Base-by-base conservation (phyloP, 2,113 vertebrate species). In the Typhlomys cinereus region DNA sequence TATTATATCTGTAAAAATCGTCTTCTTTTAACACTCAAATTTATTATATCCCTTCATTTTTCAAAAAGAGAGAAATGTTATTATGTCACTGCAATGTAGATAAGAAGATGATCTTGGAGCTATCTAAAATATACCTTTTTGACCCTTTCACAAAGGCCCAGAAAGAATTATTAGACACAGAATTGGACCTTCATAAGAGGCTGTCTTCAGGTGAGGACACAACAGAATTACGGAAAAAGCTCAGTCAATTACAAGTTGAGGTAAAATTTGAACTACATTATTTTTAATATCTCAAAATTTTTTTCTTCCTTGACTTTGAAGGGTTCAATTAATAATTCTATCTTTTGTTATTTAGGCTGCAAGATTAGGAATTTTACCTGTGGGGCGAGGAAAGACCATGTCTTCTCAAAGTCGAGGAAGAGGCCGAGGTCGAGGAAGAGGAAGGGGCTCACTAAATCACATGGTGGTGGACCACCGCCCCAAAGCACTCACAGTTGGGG, bases 381-480 rank as follows among this genome's bases (percentile, higher is more conserved):
- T 85, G 1, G 99, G 99, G 0, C 98, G 99, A 75, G 99, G 99
- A 10, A 99, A 99, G 97, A 78, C 96, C 0, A 73, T 95, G 94
- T 95, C 98, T 70, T 83, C 89, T 39, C 85, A 96, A 41, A 97
- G 97, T 0, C 97, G 99, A 4, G 99, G 99, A 46, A 96, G 99
- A 91, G 99, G 99, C 44, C 97, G 99, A 18, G 99, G 99, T 62
- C 98, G 99, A 4, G 99, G 98, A 91, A 96, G 98, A 94, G 98
- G 97, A 5, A 98, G 99, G 21, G 98, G 98, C 0, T 96, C 98
- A 52, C 71, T 98, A 61, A 99, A 98, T 95, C 99, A 99, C n/a
- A 99, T 99, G 99, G 98, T 99, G 95, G 99, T 99, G 21, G 99
- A 99, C 96, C 99, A 99, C 89, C 98, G 99, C 25, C 99, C 99